Evolutionary conservation across 2,888 invertebrate genomes (phyloP).

Genomic region (Maniola hyperantus): DNA sequence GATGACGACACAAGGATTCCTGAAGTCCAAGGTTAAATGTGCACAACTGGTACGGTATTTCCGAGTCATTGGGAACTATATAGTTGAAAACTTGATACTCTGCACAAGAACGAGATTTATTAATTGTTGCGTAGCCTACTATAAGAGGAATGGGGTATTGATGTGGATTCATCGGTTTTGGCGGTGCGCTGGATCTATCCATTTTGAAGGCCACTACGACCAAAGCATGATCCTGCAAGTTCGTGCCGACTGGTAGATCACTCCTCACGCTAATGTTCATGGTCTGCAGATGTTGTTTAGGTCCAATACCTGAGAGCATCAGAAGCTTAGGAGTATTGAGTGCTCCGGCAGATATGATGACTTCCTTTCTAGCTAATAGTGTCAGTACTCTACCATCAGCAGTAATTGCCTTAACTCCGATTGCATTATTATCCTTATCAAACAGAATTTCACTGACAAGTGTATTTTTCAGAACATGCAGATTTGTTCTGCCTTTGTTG

Average conservation of each 20-base stretch:
- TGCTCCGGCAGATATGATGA: constrained; percentile 65
- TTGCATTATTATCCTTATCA: constrained; percentile 43
- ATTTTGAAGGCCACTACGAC: constrained; percentile 41
- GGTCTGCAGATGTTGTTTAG: constrained; percentile 67
- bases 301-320: constrained; percentile 49
- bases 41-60: constrained; percentile 33
- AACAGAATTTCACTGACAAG: constrained; percentile 45
- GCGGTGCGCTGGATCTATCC: constrained; percentile 62
- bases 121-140: constrained; percentile 45
- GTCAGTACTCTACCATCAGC: constrained; percentile 32
- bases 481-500: constrained; percentile 65
- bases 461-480: constrained; percentile 63
- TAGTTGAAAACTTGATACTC: constrained; percentile 47
- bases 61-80: constrained; percentile 31
- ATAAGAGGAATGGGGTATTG: constrained; percentile 41
- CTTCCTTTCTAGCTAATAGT: constrained; percentile 44
- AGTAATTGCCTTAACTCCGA: constrained; percentile 42
- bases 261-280: constrained; percentile 47
- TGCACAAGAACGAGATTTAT: constrained; percentile 44
- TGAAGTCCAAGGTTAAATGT: constrained; percentile 76
- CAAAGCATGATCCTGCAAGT: constrained; percentile 50
- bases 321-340: constrained; percentile 50
- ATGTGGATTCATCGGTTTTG: constrained; percentile 41
- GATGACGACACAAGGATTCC: constrained; percentile 43
- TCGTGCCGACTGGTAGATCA: constrained; percentile 54